Conservation (phyloP, 2,113 vertebrate species). For the Nicator chloris region DNA sequence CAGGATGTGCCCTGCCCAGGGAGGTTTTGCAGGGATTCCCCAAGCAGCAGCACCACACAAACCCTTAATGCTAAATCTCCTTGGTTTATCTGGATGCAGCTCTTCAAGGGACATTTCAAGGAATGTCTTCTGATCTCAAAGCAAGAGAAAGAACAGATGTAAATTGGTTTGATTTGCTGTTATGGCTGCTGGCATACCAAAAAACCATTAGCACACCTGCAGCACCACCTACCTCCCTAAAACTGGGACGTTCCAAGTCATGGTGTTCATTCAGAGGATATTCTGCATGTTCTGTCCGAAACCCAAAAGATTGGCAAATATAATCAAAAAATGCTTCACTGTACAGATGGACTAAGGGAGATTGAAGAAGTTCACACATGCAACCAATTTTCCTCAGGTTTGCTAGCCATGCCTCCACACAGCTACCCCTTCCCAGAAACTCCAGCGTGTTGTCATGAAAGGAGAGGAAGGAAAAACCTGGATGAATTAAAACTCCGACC, state of each 20-base stretch:
- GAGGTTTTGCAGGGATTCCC: background rate
- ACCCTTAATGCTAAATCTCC: background rate
- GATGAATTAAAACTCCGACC: background rate
- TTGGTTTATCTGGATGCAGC: background rate
- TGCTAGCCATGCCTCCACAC: background rate
- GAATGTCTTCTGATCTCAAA: background rate
- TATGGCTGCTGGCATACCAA: background rate
- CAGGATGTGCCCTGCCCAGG: background rate
- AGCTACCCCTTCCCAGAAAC: background rate
- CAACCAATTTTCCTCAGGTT: background rate
- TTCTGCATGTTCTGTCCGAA: background rate
- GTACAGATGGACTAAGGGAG: background rate
- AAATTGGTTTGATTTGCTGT: background rate
- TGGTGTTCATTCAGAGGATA: background rate
- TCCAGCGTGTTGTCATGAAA: background rate
- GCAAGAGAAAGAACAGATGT: background rate
- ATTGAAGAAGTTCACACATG: background rate
- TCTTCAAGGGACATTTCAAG: background rate
- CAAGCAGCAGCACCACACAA: background rate
- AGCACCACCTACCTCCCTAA: background rate
- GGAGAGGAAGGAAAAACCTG: background rate
- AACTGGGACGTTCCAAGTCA: background rate
- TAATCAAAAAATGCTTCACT: background rate
- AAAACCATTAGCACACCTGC: background rate
- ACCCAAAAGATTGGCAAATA: background rate